A percentile compares a stretch with the other conserved stretches of the same genome.
These are phyloP conservation scores for Listrodromus nycthemerus DNA, from an alignment of 2,888 invertebrate genomes.

Conservation along the genomic window DNA sequence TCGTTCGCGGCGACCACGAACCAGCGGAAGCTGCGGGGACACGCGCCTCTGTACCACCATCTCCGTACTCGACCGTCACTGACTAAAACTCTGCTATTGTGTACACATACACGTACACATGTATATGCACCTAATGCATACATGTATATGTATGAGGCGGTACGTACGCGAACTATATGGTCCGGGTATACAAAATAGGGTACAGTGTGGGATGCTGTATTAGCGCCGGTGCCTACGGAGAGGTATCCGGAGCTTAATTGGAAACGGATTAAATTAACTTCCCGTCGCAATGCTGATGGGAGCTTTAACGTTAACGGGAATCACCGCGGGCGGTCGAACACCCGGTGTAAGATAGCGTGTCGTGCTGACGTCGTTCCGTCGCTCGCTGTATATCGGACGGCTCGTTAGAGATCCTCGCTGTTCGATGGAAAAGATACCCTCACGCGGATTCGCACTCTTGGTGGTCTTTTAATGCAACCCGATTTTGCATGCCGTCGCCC, in stretches of 20 bases:
- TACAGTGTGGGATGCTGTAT: conserved; percentile 14
- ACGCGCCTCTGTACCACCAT: conserved; percentile 18
- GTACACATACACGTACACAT: conserved; percentile 23
- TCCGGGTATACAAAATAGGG: conserved; percentile 20
- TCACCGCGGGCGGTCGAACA: conserved; percentile 47
- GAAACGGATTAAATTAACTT: conserved; percentile 79
- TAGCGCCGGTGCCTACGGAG: conserved; percentile 66
- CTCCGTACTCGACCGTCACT: conserved; percentile 8
- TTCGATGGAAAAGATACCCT: conserved; percentile 50
- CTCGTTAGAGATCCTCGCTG: conserved; percentile 51
- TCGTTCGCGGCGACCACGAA: conserved; percentile 71
- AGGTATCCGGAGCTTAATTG: conserved; percentile 78
- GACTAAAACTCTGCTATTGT: conserved; percentile 9
- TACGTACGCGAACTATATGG: background rate
- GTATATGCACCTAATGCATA: background rate
- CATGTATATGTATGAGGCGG: background rate
- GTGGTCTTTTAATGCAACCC: conserved; percentile 23
- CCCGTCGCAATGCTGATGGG: conserved; percentile 70
- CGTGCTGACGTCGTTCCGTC: conserved; percentile 41
- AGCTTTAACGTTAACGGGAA: conserved; percentile 69
- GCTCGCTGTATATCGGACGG: conserved; percentile 20
- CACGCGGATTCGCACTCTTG: conserved; percentile 38
- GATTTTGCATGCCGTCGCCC: conserved; percentile 46
- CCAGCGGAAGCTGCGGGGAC: conserved; percentile 44
- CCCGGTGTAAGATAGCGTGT: conserved; percentile 52